Base-by-base conservation (phyloP, 2,888 invertebrate genomes). In the Ligdia adustata region DNA sequence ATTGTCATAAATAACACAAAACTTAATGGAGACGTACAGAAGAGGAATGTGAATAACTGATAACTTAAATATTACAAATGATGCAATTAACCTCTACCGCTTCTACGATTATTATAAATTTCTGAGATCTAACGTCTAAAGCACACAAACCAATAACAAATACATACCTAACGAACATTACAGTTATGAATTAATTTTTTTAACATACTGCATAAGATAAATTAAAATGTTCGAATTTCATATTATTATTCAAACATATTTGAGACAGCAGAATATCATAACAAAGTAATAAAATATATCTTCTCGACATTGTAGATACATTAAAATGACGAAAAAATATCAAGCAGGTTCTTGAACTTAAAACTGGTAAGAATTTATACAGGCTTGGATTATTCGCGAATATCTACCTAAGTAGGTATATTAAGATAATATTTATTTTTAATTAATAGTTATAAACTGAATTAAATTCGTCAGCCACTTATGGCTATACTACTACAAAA, bases 1-100 rank as follows among this genome's bases (percentile, higher is more conserved):
- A 42, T 43, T 29, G 34, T 48, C 48, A 40, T 38, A 49, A 34
- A 43, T 44, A 51, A 42, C 32, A 48, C 33, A 14, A 38, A 42
- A 37, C 41, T 38, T 20, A 47, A 41, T 35, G 42, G 27, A 47
- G 41, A 41, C 24, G 32, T 37, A 43, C 24, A 28, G 3, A 7
- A 39, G 27, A 20, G 42, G 42, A 48, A 49, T 49, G 48, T 43
- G 32, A 38, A 39, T 42, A 42, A 49, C 42, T 29, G 33, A 32
- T 9, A 20, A 27, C 27, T 37, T 42, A 32, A 37, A 35, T 22
- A 35, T 42, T 42, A 42, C 38, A 27, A 41, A 33, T 38, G 33
- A 49, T 42, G 18, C 26, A 38, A 38, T 41, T 32, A 47, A 27
- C 14, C 16, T 42, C 15, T 41, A 20, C 32, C 39, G 24, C 18